Evolutionary conservation across 2,797 vertebrate species (phyloP).

Genomic region (Gambelia wislizenii): DNA sequence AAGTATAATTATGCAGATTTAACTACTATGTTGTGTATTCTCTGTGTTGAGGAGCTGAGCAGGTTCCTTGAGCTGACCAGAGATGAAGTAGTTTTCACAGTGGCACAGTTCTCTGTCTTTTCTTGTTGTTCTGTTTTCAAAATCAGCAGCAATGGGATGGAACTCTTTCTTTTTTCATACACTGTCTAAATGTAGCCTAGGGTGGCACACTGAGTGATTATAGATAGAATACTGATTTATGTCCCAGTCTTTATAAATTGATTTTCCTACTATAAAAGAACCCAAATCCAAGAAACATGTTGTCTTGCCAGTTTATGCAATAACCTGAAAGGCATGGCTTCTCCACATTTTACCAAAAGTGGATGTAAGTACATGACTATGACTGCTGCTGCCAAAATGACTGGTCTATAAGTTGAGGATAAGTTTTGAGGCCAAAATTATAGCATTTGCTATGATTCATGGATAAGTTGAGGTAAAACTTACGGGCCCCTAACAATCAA

Average conservation of each 20-base stretch:
- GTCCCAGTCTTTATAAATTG: too few relatives aligned
- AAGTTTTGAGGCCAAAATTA: too few relatives aligned
- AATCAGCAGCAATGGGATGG: not conserved
- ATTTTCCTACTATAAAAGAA: not conserved
- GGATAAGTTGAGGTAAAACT: too few relatives aligned
- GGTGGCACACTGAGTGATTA: too few relatives aligned
- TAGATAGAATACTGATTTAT: too few relatives aligned
- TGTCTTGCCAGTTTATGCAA: not conserved
- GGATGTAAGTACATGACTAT: not conserved
- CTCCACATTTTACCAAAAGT: not conserved
- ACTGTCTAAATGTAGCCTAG: too few relatives aligned
- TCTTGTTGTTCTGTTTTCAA: not conserved
- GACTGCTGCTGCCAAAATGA: not conserved
- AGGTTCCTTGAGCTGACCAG: not conserved
- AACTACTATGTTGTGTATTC: not conserved
- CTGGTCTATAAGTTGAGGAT: not conserved
- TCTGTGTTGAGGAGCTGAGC: not conserved
- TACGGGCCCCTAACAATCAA: too few relatives aligned
- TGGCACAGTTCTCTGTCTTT: not conserved
- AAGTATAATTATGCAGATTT: not conserved
- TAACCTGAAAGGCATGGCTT: not conserved
- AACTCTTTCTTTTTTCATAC: not conserved
- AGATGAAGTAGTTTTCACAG: not conserved
- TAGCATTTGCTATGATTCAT: too few relatives aligned
- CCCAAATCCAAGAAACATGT: too few relatives aligned